Evolutionary conservation across 2,888 invertebrate species (phyloP), one percentile per base, ranked within the genome.

Genomic region (Piscicola geometra): DNA sequence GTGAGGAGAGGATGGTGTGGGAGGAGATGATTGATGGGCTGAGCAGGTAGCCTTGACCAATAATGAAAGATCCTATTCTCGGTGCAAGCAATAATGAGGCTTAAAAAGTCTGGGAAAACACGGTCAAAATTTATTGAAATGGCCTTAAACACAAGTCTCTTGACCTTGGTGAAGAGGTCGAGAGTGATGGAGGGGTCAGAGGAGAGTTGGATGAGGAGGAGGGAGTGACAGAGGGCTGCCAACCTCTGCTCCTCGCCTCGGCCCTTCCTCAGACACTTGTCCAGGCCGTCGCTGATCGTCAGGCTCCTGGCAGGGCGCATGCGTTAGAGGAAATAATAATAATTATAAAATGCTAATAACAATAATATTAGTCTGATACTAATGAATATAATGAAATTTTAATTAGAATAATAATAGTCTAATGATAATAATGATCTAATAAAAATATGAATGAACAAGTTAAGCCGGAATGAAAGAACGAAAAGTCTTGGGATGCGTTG

Each of bases 251-350:
- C 97, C 0, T 89, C 90, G 1, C 91, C 91, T 64, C 91, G 90
- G 0, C 95, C 94, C 76, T 93, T 90, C 78, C 92, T 90, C 82
- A 97, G 86, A 75, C 93, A 90, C 67, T 90, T 89, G 82, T 93
- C 91, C 75, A 94, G 88, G 78, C 91, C 89, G 85, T 96, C 95
- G 47, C 91, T 89, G 30, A 97, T 87, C 0, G 87, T 86, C 52
- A 85, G 79, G 79, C 86, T 84, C 80, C 85, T 86, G 81, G 76
- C 81, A 79, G 66, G 18, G 12, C 18, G 18, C 12, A 66, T 66
- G 18, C 25, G 66, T n/a, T 66, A 25, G 12, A 66, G 12, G 15
- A 66, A 12, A 66, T n/a, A 66, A n/a, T 66, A 15, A 66, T 66
- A 21, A n/a, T n/a, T n/a, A n/a, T n/a, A n/a, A n/a, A n/a, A n/a